Conservation (phyloP, 2,113 vertebrate species). For the Peromyscus californicus region DNA sequence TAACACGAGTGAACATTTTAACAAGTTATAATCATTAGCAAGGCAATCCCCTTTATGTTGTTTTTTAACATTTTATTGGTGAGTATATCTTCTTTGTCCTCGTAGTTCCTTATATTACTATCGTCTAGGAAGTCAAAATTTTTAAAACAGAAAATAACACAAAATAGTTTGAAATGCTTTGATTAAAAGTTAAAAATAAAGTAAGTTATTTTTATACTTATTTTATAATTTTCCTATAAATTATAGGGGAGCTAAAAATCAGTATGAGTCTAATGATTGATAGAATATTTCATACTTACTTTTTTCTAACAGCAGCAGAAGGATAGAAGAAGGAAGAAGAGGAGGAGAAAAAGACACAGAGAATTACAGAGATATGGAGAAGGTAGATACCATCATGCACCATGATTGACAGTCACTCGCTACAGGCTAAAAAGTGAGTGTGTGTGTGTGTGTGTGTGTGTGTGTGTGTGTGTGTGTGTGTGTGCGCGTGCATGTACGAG, state of each 20-base stretch:
- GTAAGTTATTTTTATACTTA: neutral
- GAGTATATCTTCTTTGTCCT: neutral
- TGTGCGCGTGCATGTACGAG: neutral
- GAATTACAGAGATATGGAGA: neutral
- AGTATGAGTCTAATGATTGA: neutral
- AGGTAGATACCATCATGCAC: neutral
- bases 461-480: neutral
- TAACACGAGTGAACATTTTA: neutral
- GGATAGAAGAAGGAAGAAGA: neutral
- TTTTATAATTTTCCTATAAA: neutral
- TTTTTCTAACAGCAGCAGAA: neutral
- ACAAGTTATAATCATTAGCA: neutral
- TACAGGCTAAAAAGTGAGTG: neutral
- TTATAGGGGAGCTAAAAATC: neutral
- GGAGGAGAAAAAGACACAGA: too few relatives aligned
- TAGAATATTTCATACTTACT: neutral
- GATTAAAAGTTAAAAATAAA: conserved; percentile 25
- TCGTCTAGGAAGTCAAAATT: neutral
- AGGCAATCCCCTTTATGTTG: neutral
- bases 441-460: neutral
- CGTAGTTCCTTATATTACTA: neutral
- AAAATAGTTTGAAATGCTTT: neutral
- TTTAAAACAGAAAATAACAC: conserved; percentile 45
- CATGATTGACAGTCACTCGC: neutral
- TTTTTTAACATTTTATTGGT: neutral